Percentiles rank a stretch among this genome's conserved stretches.
Evolutionary conservation across 2,113 vertebrate species (phyloP).

Genomic region (Chloropsis cyanopogon): DNA sequence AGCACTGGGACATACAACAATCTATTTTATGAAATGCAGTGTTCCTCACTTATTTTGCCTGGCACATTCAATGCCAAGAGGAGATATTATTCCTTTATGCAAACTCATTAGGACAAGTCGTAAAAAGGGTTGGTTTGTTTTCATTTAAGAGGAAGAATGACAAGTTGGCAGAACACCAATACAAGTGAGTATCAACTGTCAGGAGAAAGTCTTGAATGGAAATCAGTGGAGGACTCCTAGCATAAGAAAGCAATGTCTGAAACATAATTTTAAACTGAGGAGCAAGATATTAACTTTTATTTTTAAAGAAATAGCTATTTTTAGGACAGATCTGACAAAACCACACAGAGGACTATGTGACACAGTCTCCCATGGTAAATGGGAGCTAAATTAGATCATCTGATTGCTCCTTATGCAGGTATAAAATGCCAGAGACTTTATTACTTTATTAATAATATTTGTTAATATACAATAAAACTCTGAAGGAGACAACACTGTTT

Average conservation of each 20-base stretch:
- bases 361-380: neutral
- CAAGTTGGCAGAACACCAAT: neutral
- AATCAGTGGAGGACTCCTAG: neutral
- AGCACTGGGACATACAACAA: neutral
- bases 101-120: neutral
- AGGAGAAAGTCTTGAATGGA: neutral
- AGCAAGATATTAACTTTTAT: neutral
- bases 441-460: neutral
- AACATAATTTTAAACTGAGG: neutral
- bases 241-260: neutral
- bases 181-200: neutral
- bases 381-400: neutral
- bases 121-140: fast-evolving
- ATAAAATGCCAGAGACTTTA: neutral
- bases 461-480: neutral
- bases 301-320: neutral
- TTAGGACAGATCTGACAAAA: neutral
- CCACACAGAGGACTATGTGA: neutral
- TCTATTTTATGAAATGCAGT: neutral
- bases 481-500: neutral
- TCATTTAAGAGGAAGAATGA: neutral
- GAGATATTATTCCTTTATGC: neutral
- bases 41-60: neutral
- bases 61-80: neutral
- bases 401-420: neutral